Base-by-base conservation (phyloP, 2,888 invertebrate genomes). In the Lutraria lutraria region DNA sequence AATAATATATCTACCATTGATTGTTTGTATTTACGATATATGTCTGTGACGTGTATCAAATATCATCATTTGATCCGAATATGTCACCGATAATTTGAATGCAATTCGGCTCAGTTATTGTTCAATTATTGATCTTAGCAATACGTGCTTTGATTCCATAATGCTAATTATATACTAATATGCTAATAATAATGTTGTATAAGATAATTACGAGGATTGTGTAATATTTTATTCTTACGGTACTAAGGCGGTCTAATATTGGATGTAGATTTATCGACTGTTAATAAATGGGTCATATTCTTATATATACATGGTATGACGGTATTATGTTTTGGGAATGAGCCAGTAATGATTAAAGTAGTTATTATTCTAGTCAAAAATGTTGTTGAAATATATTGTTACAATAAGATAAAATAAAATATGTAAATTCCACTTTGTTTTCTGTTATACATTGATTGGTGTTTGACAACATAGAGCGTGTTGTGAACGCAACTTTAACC, bases 281-380 rank as follows among this genome's bases (percentile, higher is more conserved):
- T 72, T 29, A 8, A 29, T 25, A 29, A 10, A 13, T 25, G 72
- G n/a, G 25, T 68, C 25, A 25, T 68, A 10, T 25, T 29, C 0
- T 13, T 6, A 15, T 10, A 15, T 72, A 29, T 25, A 25, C 2
- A 15, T 56, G 76, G 43, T 54, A 76, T 34, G 72, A 80, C 87
- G 88, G 88, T 85, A 87, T 83, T 79, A 90, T 13, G 16, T n/a
- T 29, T 79, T 90, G 90, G 90, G 90, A 86, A 29, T 29, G 88
- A 68, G 90, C 90, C 90, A 90, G 90, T 90, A 82, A 31, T n/a
- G 54, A 68, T 81, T 34, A 79, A 21, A 56, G 79, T 79, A 56
- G 76, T 34, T n/a, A 53, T 79, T 85, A 53, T 79, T 85, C 85
- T 85, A 85, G 85, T 85, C 85, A 85, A 43, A 8, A 19, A 79